phyloP scores from a whole-genome alignment of 2,888 invertebrate species.

The Himalopsyche anomala region DNA sequence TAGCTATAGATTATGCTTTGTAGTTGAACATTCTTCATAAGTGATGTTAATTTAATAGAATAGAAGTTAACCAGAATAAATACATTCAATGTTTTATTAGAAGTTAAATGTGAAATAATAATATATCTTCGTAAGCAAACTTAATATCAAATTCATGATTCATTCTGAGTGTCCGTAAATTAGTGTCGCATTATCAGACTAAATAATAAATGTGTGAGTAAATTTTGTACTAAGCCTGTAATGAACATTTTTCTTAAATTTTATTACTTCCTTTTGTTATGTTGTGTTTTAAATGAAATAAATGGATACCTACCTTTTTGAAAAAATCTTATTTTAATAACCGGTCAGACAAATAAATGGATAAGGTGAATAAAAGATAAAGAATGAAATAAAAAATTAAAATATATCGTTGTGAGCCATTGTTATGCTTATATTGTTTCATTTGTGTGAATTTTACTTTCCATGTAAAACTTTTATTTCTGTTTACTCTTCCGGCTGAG shows the following conservation, averaged over 20 bases:
- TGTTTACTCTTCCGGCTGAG: too few relatives aligned
- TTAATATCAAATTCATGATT: neutral
- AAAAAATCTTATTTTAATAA: too few relatives aligned
- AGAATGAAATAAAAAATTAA: too few relatives aligned
- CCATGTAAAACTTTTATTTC: too few relatives aligned
- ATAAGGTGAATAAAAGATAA: too few relatives aligned
- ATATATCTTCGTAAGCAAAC: neutral
- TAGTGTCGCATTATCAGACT: constrained; percentile 9
- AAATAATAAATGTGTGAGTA: constrained; percentile 4
- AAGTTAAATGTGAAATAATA: constrained; percentile 30
- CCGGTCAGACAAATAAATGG: too few relatives aligned
- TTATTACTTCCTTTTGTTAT: neutral
- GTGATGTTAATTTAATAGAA: constrained; percentile 9
- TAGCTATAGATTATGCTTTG: constrained; percentile 1
- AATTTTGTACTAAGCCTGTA: neutral
- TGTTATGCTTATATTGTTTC: too few relatives aligned
- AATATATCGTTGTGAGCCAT: too few relatives aligned
- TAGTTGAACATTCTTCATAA: constrained; percentile 6
- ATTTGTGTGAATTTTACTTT: too few relatives aligned
- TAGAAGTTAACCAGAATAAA: constrained; percentile 25
- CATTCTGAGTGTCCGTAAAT: constrained; percentile 16
- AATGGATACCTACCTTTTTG: too few relatives aligned
- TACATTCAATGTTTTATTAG: constrained; percentile 22
- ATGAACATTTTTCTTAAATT: neutral
- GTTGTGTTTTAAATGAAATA: neutral